Evolutionary conservation across 2,888 invertebrate genomes (phyloP).

Genomic region (Caenorhabditis wallacei): DNA sequence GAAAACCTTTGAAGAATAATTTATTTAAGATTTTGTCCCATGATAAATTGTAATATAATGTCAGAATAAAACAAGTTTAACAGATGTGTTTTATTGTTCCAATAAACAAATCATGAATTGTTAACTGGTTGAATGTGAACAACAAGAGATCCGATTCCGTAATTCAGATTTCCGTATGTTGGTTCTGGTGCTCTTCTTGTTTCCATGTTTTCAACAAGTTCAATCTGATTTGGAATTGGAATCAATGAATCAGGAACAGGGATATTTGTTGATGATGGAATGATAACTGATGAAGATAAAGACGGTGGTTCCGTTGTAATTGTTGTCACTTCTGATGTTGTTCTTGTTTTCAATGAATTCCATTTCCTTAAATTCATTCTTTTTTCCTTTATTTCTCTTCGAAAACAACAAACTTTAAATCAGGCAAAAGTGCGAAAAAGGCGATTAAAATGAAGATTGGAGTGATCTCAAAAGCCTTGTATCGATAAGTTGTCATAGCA

Average conservation of each 20-base stretch:
- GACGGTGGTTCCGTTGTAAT: slow-evolving; percentile 31
- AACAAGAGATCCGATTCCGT: slow-evolving; percentile 39
- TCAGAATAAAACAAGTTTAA: not conserved
- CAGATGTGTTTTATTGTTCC: slow-evolving; percentile 17
- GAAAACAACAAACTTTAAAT: slow-evolving; percentile 23
- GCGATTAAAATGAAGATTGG: slow-evolving; percentile 55
- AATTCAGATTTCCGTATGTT: slow-evolving; percentile 28
- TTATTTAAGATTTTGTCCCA: not conserved
- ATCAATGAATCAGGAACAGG: not conserved
- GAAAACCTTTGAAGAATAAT: slow-evolving; percentile 7
- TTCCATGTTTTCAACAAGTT: not conserved
- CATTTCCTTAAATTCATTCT: not conserved
- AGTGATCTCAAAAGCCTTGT: slow-evolving; percentile 52
- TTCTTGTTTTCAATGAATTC: not conserved
- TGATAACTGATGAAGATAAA: not conserved
- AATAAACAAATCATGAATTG: not conserved
- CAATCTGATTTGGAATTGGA: slow-evolving; percentile 35
- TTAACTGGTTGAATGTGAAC: slow-evolving; percentile 46
- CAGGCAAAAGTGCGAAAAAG: slow-evolving; percentile 48
- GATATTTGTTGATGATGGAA: not conserved
- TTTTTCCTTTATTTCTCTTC: not conserved
- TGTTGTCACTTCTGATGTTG: slow-evolving; percentile 28
- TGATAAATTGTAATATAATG: not conserved
- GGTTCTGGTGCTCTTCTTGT: slow-evolving; percentile 10
- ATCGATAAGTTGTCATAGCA: slow-evolving; percentile 58